A percentile compares a stretch with the other conserved stretches of the same genome.
Conservation (phyloP, 2,888 invertebrate species). For the Phytoseiulus persimilis region DNA sequence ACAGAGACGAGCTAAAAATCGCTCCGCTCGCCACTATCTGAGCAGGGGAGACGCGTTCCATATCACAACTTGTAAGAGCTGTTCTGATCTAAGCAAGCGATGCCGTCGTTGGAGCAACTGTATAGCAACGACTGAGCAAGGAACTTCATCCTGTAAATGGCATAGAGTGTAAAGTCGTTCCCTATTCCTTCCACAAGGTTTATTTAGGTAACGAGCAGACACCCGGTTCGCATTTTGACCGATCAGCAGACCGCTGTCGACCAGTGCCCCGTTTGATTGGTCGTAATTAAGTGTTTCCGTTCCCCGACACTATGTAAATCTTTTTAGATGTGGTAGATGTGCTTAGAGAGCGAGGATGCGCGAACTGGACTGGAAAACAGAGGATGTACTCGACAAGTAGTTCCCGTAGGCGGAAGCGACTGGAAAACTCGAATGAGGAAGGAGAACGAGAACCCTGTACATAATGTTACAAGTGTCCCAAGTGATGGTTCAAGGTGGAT, state of each 20-base stretch:
- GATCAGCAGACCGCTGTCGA: neutral
- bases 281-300: neutral
- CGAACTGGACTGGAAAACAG: neutral
- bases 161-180: neutral
- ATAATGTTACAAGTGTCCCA: conserved; percentile 31
- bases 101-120: neutral
- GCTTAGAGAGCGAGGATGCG: neutral
- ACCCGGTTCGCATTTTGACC: neutral
- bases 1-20: conserved; percentile 29
- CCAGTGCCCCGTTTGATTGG: neutral
- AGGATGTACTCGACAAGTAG: neutral
- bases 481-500: neutral
- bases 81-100: neutral
- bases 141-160: neutral
- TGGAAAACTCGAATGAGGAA: neutral
- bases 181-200: neutral
- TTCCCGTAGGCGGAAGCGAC: neutral
- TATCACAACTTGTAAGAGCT: neutral
- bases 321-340: neutral
- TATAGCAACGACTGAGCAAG: neutral
- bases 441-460: neutral
- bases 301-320: neutral
- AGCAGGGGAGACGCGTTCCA: neutral
- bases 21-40: conserved; percentile 32
- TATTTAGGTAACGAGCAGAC: neutral